Conservation (phyloP, 2,797 vertebrate species). For the Naso thynnoides region DNA sequence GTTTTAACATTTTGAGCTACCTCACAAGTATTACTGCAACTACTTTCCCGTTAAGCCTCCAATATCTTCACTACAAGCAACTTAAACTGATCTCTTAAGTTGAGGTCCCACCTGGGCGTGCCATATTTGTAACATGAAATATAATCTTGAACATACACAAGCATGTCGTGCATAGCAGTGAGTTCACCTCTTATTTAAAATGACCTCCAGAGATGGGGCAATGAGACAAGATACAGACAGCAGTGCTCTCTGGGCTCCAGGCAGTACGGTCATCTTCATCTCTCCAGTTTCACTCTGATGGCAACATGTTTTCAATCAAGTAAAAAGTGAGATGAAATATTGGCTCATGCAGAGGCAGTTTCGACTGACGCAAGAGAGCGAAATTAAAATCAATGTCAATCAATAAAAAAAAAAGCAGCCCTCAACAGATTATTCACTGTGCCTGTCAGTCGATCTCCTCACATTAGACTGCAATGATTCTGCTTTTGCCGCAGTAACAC, state of each 20-base stretch:
- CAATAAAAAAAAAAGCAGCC: conserved; percentile 10
- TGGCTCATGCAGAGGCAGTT: not conserved
- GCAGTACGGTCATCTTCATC: conserved; percentile 4
- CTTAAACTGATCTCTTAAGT: not conserved
- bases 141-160: conserved; percentile 1
- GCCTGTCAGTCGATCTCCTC: not conserved
- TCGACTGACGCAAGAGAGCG: not conserved
- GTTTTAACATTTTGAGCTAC: not conserved
- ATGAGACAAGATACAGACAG: conserved; percentile 1
- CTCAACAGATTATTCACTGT: not conserved
- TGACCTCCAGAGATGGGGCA: conserved; percentile 26
- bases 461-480: not conserved
- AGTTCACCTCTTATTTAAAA: not conserved
- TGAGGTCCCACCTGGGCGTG: conserved; percentile 9
- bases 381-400: conserved; percentile 22
- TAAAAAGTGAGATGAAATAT: conserved; percentile 7
- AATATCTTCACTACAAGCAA: not conserved
- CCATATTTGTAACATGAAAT: conserved; percentile 2
- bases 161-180: not conserved
- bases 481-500: not conserved
- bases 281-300: conserved; percentile 7
- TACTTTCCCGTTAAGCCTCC: not conserved
- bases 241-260: not conserved
- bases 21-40: not conserved
- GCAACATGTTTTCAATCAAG: conserved; percentile 20